Percentiles rank a stretch among this genome's conserved stretches.
These are phyloP conservation scores for Tiaroga cobitis DNA, from an alignment of 2,797 vertebrate species.

Conservation along the genomic window DNA sequence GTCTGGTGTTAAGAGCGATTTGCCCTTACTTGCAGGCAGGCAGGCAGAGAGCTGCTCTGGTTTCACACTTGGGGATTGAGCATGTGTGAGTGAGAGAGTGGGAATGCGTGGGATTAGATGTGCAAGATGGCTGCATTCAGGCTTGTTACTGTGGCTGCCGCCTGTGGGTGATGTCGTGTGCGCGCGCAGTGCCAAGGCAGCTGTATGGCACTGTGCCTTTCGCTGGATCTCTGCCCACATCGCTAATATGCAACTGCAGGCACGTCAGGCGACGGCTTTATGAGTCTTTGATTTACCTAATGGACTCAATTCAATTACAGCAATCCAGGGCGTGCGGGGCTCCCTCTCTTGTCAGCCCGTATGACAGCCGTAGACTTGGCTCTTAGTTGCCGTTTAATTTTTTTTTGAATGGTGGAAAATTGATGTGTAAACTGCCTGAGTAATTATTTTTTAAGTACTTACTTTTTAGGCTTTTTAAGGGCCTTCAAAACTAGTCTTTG, in stretches of 20 bases:
- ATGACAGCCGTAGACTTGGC: constrained; percentile 40
- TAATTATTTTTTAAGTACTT: constrained; percentile 42
- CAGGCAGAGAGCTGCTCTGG: constrained; percentile 68
- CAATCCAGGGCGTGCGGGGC: not conserved
- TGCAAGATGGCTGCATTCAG: constrained; percentile 49
- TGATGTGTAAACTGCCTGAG: constrained; percentile 44
- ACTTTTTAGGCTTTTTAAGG: constrained; percentile 15
- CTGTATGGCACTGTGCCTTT: constrained; percentile 73
- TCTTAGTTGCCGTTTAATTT: not conserved
- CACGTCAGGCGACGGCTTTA: constrained; percentile 66
- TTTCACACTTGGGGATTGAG: constrained; percentile 74
- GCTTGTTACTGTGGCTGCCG: constrained; percentile 43
- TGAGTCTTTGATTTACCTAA: constrained; percentile 61
- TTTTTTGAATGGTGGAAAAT: constrained; percentile 45
- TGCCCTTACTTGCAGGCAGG: constrained; percentile 69
- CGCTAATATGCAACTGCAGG: constrained; percentile 69
- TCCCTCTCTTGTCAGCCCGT: constrained; percentile 37
- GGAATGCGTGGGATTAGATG: constrained; percentile 36
- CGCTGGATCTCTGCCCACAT: constrained; percentile 70
- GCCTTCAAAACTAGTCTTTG: not conserved
- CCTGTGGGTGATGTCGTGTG: constrained; percentile 47
- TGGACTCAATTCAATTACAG: constrained; percentile 50
- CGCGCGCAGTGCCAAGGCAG: constrained; percentile 68
- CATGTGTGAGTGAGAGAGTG: constrained; percentile 51
- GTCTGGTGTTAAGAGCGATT: constrained; percentile 70